Conservation (phyloP, 2,888 invertebrate genomes). For the Perizoma flavofasciatum region DNA sequence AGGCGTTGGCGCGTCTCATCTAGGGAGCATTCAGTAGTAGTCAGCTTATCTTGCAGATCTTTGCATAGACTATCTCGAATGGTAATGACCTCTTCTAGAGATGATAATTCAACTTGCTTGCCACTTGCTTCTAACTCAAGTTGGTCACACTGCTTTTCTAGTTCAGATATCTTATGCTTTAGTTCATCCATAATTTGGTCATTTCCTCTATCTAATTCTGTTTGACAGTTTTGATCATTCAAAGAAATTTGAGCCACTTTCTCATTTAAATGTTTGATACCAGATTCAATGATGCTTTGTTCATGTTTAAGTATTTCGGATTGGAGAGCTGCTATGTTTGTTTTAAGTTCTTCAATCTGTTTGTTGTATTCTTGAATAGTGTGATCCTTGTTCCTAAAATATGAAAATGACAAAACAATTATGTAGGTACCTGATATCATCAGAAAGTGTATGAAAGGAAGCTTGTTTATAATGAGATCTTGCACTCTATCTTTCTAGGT, state of each 20-base stretch:
- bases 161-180: conserved; percentile 54
- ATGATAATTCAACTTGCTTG: conserved; percentile 72
- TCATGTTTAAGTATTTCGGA: conserved; percentile 47
- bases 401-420: not conserved
- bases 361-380: conserved; percentile 72
- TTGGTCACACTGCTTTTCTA: conserved; percentile 66
- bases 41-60: conserved; percentile 74
- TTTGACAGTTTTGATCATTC: conserved; percentile 25
- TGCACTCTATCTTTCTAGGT: too few species aligned
- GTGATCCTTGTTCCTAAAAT: conserved; percentile 69
- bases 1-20: conserved; percentile 74
- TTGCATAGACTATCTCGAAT: conserved; percentile 75
- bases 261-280: conserved; percentile 44
- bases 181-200: conserved; percentile 48
- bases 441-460: too few species aligned
- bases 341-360: conserved; percentile 74
- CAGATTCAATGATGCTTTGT: conserved; percentile 31
- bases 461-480: too few species aligned
- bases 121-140: conserved; percentile 68
- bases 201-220: conserved; percentile 16
- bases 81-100: conserved; percentile 72
- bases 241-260: conserved; percentile 36
- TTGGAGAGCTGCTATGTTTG: conserved; percentile 61
- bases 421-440: too few species aligned
- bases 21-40: conserved; percentile 60